A percentile compares a stretch with the other conserved stretches of the same genome.
These are phyloP conservation scores for Stomorhina lunata DNA, from an alignment of 2,888 invertebrate species.

Conservation along the genomic window DNA sequence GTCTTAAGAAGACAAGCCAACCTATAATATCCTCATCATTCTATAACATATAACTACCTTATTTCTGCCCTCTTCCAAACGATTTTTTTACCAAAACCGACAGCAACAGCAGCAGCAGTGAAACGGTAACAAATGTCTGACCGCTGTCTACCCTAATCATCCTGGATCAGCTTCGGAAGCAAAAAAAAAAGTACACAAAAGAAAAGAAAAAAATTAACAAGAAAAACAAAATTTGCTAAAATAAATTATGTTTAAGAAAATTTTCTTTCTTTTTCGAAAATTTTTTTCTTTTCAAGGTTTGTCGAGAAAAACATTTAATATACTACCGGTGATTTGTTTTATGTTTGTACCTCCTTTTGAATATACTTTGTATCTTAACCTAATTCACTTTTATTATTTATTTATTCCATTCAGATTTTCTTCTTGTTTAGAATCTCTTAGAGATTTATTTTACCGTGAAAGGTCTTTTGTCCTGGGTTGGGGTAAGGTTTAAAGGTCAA, in stretches of 20 bases:
- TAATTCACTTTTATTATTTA: conserved; percentile 28
- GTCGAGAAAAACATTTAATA: conserved; percentile 29
- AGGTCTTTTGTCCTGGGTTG: conserved; percentile 67
- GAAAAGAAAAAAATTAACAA: not conserved
- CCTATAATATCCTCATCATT: not conserved
- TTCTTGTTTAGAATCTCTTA: not conserved
- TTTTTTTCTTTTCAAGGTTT: not conserved
- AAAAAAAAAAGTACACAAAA: not conserved
- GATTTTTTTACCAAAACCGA: not conserved
- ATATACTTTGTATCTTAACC: conserved; percentile 14
- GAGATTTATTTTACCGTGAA: conserved; percentile 74
- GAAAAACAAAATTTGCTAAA: conserved; percentile 1
- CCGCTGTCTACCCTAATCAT: conserved; percentile 64
- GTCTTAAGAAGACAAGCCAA: conserved; percentile 3
- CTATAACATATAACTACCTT: too few relatives aligned
- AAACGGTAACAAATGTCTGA: conserved; percentile 52
- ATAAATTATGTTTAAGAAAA: conserved; percentile 23
- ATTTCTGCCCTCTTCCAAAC: not conserved
- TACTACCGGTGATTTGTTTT: conserved; percentile 47
- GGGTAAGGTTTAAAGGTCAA: not conserved
- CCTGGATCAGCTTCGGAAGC: not conserved
- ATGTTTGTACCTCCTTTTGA: too few relatives aligned
- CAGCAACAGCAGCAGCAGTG: not conserved
- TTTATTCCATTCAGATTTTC: conserved; percentile 7
- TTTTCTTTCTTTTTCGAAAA: not conserved